Percentiles rank a stretch among this genome's conserved stretches.
phyloP scores from a whole-genome alignment of 2,797 vertebrate genomes.

The Rachycentron canadum region DNA sequence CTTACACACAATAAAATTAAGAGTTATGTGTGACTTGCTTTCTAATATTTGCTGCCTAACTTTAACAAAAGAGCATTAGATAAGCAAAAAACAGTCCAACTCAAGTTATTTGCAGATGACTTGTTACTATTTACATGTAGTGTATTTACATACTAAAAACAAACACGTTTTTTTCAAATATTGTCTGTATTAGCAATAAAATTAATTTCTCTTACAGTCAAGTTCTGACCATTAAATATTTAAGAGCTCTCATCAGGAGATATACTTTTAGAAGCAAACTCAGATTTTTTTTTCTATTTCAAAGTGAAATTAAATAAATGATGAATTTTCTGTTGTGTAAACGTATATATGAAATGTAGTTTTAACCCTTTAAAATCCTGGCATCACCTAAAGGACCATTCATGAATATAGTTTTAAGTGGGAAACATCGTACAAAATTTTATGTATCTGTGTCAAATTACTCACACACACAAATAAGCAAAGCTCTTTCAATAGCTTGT shows the following conservation, averaged over 20 bases:
- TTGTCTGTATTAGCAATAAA: not conserved
- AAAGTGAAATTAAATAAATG: not conserved
- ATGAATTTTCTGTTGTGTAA: not conserved
- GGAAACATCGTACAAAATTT: not conserved
- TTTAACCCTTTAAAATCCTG: not conserved
- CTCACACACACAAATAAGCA: not conserved
- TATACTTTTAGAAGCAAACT: not conserved
- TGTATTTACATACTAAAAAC: not conserved
- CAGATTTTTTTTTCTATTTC: no score
- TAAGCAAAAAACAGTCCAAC: not conserved
- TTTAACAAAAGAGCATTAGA: not conserved
- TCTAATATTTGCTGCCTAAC: not conserved
- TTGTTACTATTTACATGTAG: slow-evolving; percentile 12
- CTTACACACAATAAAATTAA: not conserved
- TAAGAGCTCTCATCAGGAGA: not conserved
- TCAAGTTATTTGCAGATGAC: slow-evolving; percentile 48
- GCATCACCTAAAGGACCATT: not conserved
- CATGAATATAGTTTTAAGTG: no score
- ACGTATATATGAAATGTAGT: no score
- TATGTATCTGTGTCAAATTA: not conserved
- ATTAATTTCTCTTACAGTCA: not conserved
- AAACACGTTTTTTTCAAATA: no score
- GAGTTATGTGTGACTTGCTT: not conserved
- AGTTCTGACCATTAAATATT: not conserved
- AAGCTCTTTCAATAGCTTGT: not conserved